phyloP scores from a whole-genome alignment of 2,888 invertebrate species.

The Allacma fusca region DNA sequence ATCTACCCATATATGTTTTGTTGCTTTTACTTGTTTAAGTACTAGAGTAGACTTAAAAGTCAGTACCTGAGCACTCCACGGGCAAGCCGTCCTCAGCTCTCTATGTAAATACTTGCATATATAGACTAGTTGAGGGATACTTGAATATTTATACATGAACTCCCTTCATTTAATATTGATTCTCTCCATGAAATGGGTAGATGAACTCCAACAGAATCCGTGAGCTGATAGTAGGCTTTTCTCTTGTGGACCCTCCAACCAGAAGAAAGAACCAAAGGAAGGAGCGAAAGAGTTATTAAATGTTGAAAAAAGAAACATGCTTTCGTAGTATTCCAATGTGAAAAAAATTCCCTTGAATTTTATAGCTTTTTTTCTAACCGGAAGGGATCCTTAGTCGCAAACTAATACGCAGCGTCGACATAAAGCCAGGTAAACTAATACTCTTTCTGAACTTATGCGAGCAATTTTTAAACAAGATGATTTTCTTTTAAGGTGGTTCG shows the following conservation, averaged over 20 bases:
- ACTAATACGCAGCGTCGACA: too few relatives aligned
- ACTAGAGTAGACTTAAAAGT: neutral
- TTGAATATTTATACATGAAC: slow-evolving; percentile 8
- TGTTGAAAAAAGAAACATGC: neutral
- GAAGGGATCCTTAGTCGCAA: too few relatives aligned
- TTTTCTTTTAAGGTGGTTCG: slow-evolving; percentile 8
- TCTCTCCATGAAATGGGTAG: slow-evolving; percentile 9
- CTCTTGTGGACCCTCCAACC: neutral
- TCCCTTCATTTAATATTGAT: slow-evolving; percentile 36
- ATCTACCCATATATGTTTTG: neutral
- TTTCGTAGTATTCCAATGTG: neutral
- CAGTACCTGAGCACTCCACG: neutral
- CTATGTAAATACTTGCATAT: neutral
- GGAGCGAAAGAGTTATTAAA: slow-evolving; percentile 8
- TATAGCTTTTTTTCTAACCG: too few relatives aligned
- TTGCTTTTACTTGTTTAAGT: neutral
- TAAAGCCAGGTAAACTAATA: too few relatives aligned
- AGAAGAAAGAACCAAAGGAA: slow-evolving; percentile 6
- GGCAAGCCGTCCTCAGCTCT: too few relatives aligned
- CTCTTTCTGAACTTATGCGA: too few relatives aligned
- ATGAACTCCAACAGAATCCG: slow-evolving; percentile 21
- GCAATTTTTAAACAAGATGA: neutral
- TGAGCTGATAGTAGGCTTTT: neutral
- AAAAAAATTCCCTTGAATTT: too few relatives aligned
- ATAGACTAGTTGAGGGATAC: neutral